phyloP scores from a whole-genome alignment of 2,888 invertebrate genomes.

The Eudasyphora cyanicolor region DNA sequence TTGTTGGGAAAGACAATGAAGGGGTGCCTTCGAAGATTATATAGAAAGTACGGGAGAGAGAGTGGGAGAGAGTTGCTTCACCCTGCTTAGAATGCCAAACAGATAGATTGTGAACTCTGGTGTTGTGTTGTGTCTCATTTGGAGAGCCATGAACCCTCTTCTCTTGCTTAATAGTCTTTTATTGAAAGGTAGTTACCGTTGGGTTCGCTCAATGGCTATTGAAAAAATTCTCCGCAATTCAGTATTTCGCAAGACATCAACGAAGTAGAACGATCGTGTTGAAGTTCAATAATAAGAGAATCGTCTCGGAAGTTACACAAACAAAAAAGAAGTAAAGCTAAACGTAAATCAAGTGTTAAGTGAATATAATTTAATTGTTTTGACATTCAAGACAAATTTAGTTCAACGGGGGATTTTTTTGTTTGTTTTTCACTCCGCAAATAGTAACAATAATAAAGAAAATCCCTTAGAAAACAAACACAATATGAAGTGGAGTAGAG shows the following conservation, averaged over 20 bases:
- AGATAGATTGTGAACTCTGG: too few species aligned
- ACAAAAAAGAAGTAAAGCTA: slow-evolving; percentile 33
- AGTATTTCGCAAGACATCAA: slow-evolving; percentile 62
- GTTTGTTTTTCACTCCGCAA: background rate
- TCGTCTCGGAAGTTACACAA: background rate
- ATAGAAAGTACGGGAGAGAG: too few species aligned
- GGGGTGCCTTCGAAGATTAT: too few species aligned
- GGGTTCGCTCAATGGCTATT: slow-evolving; percentile 18
- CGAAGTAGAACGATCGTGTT: slow-evolving; percentile 58
- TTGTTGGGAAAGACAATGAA: too few species aligned
- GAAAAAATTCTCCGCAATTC: background rate
- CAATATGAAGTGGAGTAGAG: slow-evolving; percentile 58
- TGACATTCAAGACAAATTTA: slow-evolving; percentile 27
- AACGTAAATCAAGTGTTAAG: slow-evolving; percentile 18
- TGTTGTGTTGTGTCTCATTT: too few species aligned
- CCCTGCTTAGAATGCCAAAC: too few species aligned
- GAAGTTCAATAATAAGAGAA: background rate
- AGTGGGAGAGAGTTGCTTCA: too few species aligned
- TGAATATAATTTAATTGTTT: slow-evolving; percentile 26
- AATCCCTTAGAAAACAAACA: too few species aligned
- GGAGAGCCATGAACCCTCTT: background rate
- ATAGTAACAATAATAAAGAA: background rate
- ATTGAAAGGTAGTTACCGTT: background rate
- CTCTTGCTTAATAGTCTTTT: background rate
- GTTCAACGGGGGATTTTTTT: background rate